Evolutionary conservation across 1,140 invertebrate genomes (phyloP), one percentile per base, ranked within the genome.

Genomic region (Belonocnema kinseyi): DNA sequence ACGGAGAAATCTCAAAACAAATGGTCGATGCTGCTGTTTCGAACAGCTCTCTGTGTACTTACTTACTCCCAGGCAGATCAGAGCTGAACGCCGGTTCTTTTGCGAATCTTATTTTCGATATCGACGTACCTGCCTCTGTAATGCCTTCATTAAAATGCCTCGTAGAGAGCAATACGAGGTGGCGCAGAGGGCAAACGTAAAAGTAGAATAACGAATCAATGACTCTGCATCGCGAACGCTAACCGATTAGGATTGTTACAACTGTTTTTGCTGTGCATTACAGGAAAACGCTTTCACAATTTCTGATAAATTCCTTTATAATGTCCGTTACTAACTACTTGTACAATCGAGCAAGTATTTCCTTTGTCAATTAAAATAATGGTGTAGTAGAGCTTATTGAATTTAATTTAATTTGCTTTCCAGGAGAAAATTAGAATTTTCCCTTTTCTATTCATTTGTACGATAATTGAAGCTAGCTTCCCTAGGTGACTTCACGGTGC

Each of bases 91-190:
- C 33, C 61, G 61, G 61, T 66, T 66, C 61, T 66, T 66, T 66
- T 40, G 61, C 26, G 61, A 66, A 66, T 66, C 61, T 66, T 66
- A 66, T 66, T 66, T 66, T 66, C 61, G 61, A 66, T 66, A 66
- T 66, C 61, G 61, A 66, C 33, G 61, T 66, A 66, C 61, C 61
- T 40, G 46, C 61, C 61, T 66, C 61, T 66, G 61, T 66, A 66
- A 66, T 66, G 61, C 61, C 61, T 66, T 66, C 61, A 66, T 66
- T 66, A 66, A 66, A 66, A 66, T 66, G 61, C 61, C 61, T 40
- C 61, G 26, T 66, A 66, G 61, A 66, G 61, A 21, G 61, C 61
- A 66, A 40, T 66, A 66, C 26, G 61, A 66, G 61, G 61, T 66
- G 26, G 61, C 33, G 40, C 61, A 66, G 58, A 61, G 61, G 61